Evolutionary conservation across 2,797 vertebrate genomes (phyloP), one percentile per base, ranked within the genome.

Genomic region (Enoplosus armatus): DNA sequence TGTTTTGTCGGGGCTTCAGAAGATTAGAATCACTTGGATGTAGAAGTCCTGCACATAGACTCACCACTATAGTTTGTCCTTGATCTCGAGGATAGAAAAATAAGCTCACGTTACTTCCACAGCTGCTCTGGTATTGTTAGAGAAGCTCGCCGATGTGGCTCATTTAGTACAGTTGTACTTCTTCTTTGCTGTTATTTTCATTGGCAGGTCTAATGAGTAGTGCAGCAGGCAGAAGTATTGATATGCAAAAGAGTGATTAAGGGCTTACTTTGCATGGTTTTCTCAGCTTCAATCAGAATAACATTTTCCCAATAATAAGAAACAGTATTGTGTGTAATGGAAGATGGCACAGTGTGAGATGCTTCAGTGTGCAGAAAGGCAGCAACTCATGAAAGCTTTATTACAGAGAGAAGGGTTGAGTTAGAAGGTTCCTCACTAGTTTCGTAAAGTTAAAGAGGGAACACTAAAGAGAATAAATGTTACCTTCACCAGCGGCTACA

Each of bases 381-480:
- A 53, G 48, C 33, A 41, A 18, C 6, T 8, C 12, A 41, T 62
- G 33, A 54, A 61, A 55, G 60, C 0, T 0, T 56, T 26, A 41
- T 48, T 50, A 11, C 22, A 70, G 22, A 48, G 29, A 50, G 14
- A 26, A 7, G 3, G 16, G 33, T n/a, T 58, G 16, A 37, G 8
- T 31, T 20, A 14, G 31, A 22, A 58, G 50, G 31, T 41, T 51
- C 11, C 9, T 37, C 31, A 33, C 24, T 48, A 26, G 33, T 12
- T 51, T 26, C 33, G 22, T 6, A 15, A 63, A 71, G 37, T 70
- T 14, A 5, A 45, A 65, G 55, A 56, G 3, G 41, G 55, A 55
- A n/a, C 41, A 24, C 54, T 54, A 24, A 1, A 33, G 11, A 26
- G 24, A 61, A 84, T 41, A 74, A 75, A 81, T 75, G 55, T 26